phyloP scores from a whole-genome alignment of 1,140 invertebrate species.

The Spodoptera frugiperda region DNA sequence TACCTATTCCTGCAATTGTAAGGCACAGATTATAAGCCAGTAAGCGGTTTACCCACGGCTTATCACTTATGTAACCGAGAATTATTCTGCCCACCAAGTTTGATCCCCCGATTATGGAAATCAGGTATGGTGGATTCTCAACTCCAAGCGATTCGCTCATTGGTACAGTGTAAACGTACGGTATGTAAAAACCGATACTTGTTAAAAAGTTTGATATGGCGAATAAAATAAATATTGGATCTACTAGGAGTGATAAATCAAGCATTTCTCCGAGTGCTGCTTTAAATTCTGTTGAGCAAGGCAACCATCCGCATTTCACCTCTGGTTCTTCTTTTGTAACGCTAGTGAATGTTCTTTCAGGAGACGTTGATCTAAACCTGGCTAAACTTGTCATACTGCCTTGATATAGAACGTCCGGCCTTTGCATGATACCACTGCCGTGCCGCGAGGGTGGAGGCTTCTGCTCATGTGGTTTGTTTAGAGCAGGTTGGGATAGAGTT shows the following conservation, averaged over 20 bases:
- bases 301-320: conserved; percentile 86
- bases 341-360: conserved; percentile 70
- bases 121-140: conserved; percentile 87
- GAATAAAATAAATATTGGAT: conserved; percentile 96
- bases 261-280: conserved; percentile 94
- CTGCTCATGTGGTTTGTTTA: conserved; percentile 82
- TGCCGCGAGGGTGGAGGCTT: conserved; percentile 70
- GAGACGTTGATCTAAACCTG: conserved; percentile 74
- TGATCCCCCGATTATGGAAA: conserved; percentile 93
- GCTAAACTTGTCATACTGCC: conserved; percentile 89
- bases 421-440: conserved; percentile 92
- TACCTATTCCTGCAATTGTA: conserved; percentile 93
- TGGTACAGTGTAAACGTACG: conserved; percentile 94
- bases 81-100: conserved; percentile 96
- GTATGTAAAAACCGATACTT: conserved; percentile 98
- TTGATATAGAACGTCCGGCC: conserved; percentile 95
- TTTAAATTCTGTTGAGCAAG: conserved; percentile 87
- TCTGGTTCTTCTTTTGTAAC: conserved; percentile 63
- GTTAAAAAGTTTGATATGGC: conserved; percentile 97
- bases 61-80: conserved; percentile 94
- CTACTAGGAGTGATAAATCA: conserved; percentile 93
- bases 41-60: conserved; percentile 95
- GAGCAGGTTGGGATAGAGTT: conserved; percentile 89
- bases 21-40: conserved; percentile 95
- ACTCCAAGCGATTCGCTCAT: conserved; percentile 88